These are phyloP conservation scores for Hymenopus coronatus DNA, from an alignment of 2,888 invertebrate species.

Conservation along the genomic window DNA sequence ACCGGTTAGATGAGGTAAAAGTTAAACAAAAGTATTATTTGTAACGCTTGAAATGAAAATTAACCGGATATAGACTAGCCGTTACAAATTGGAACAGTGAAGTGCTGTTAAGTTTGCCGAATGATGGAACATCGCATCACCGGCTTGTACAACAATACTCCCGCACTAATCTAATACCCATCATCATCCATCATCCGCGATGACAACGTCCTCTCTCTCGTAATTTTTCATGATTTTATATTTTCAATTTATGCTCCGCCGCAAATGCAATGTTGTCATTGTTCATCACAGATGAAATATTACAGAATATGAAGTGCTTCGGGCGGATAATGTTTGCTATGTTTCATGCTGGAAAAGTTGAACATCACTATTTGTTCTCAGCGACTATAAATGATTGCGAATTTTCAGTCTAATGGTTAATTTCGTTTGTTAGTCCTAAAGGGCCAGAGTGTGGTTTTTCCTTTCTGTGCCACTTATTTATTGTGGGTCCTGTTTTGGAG, in stretches of 20 bases:
- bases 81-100: neutral
- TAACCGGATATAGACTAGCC: no score
- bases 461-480: no score
- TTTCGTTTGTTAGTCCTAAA: no score
- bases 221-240: neutral
- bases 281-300: neutral
- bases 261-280: neutral
- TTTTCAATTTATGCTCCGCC: neutral
- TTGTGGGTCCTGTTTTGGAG: no score
- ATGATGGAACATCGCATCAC: neutral
- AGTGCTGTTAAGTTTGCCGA: neutral
- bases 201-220: neutral
- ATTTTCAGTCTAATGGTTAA: no score
- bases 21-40: no score
- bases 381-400: neutral
- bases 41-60: no score
- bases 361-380: neutral
- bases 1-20: no score
- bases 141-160: no score
- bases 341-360: neutral
- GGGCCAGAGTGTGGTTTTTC: no score
- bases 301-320: neutral
- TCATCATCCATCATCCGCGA: neutral
- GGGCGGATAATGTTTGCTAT: neutral
- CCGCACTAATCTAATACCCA: neutral